Percentiles rank a stretch among this genome's conserved stretches.
phyloP scores from a whole-genome alignment of 2,113 vertebrate genomes.

The Tragelaphus buxtoni region DNA sequence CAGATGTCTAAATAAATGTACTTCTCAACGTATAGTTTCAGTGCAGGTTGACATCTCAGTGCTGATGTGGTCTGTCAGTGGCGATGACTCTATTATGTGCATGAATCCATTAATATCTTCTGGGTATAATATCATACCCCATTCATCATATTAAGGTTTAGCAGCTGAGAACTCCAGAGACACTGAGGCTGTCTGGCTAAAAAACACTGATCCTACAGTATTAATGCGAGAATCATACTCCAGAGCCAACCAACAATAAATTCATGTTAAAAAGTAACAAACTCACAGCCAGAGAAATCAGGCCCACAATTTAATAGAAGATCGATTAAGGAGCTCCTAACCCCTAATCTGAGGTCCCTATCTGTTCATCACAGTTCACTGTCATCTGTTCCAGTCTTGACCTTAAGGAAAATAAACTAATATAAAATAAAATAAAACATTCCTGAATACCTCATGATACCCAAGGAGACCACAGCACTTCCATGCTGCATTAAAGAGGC shows the following conservation, averaged over 20 bases:
- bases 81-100: neutral
- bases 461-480: conserved; percentile 25
- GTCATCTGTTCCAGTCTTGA: conserved; percentile 90
- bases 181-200: neutral
- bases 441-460: neutral
- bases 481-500: conserved; percentile 4
- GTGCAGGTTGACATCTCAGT: neutral
- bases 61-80: neutral
- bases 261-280: conserved; percentile 56
- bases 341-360: conserved; percentile 87
- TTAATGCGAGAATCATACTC: conserved; percentile 4
- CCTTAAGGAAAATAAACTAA: conserved; percentile 48
- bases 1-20: neutral
- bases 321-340: conserved; percentile 68
- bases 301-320: conserved; percentile 61
- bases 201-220: neutral
- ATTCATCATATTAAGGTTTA: conserved; percentile 4
- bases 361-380: conserved; percentile 80
- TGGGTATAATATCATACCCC: neutral
- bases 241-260: conserved; percentile 61
- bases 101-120: neutral
- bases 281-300: conserved; percentile 68
- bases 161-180: conserved; percentile 10
- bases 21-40: neutral
- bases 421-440: conserved; percentile 37